Evolutionary conservation across 2,797 vertebrate genomes (phyloP).

Genomic region (Taeniopygia guttata): DNA sequence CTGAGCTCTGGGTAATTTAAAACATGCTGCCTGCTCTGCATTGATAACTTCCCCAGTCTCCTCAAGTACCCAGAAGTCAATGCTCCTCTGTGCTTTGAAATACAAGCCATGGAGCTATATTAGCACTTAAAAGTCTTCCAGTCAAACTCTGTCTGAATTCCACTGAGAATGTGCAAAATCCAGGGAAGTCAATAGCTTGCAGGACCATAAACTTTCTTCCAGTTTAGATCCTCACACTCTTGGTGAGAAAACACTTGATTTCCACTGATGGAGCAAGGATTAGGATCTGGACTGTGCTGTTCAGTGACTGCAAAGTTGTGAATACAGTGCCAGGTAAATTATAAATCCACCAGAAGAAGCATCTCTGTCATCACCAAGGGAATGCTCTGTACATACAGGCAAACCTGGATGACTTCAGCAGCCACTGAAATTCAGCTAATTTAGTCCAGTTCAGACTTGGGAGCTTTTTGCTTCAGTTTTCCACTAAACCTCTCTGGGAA

Average conservation of each 20-base stretch:
- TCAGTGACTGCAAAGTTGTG: not conserved
- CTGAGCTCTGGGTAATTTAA: slow-evolving; percentile 8
- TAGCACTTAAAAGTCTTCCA: slow-evolving; percentile 40
- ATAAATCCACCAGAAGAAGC: not conserved
- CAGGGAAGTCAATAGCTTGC: not conserved
- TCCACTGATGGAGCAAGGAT: not conserved
- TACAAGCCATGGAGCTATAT: not conserved
- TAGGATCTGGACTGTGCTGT: not conserved
- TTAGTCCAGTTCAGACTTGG: not conserved
- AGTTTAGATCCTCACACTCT: not conserved
- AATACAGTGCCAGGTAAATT: not conserved
- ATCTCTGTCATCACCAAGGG: not conserved
- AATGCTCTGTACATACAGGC: not conserved
- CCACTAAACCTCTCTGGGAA: not conserved
- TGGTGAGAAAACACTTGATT: not conserved
- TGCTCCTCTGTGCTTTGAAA: slow-evolving; percentile 42
- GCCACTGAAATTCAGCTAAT: not conserved
- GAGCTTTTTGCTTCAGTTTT: not conserved
- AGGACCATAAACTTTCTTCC: not conserved
- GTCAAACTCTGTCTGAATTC: not conserved
- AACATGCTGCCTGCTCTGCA: slow-evolving; percentile 37
- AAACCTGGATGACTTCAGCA: not conserved
- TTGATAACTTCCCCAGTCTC: slow-evolving; percentile 39
- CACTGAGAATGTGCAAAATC: not conserved
- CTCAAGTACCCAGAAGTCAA: slow-evolving; percentile 29